Evolutionary conservation across 2,113 vertebrate genomes (phyloP), one percentile per base, ranked within the genome.

Genomic region (Platanista minor): DNA sequence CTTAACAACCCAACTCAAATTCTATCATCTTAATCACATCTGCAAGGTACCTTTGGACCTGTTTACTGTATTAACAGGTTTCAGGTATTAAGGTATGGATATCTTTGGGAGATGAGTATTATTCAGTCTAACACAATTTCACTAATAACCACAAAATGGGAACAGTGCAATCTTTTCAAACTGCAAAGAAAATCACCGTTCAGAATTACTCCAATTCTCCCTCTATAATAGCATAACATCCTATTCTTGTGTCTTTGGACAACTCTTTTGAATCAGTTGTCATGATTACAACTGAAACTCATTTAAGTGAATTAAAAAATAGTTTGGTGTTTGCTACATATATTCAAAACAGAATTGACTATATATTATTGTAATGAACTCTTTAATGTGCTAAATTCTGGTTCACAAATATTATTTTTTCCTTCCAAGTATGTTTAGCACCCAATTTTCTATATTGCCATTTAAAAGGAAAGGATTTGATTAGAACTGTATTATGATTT

Each of bases 371-470:
- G 49, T 29, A 77, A 69, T 41, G 10, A 93, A 11, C 6, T 82
- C 23, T 69, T 87, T 83, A 61, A 92, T 89, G 89, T 83, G 17
- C 25, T 90, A 23, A 81, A 59, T 85, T 85, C 27, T 74, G 23
- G 33, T 33, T 88, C 29, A 87, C 14, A 90, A 90, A 92, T 90
- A 88, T 43, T 75, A 71, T 94, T 94, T 31, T 85, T 98, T 66
- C 31, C 49, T 91, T 95, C 27, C 31, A 75, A 93, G 25, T 36
- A 17, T 88, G 17, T 46, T 85, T 67, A 77, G 25, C 9, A 80
- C 2, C 4, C 2, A 27, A 46, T 85, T 86, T 2, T 57, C 25
- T 54, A 41, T 57, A 77, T 2, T 59, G 29, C 4, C 36, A 75
- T 12, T 80, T 91, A 54, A 95, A 93, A 90, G 18, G 6, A 90